Evolutionary conservation across 2,113 vertebrate species (phyloP).

Genomic region (Strix uralensis): DNA sequence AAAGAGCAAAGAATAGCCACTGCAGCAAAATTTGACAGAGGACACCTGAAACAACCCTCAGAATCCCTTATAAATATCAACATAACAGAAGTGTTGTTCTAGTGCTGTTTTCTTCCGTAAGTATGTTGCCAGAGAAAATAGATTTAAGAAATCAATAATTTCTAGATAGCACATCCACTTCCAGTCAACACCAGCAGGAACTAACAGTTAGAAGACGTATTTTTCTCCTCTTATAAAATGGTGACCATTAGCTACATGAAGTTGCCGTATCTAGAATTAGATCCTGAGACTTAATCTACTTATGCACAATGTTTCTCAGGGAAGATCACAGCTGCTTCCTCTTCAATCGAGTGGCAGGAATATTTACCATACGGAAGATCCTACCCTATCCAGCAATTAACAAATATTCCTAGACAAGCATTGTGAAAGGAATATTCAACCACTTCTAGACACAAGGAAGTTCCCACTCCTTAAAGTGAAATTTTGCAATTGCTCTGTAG

Average conservation of each 20-base stretch:
- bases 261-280: background rate
- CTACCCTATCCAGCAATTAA: background rate
- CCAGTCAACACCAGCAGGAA: background rate
- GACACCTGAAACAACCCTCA: background rate
- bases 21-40: background rate
- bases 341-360: background rate
- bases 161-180: background rate
- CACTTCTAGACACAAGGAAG: background rate
- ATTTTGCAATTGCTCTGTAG: background rate
- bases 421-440: background rate
- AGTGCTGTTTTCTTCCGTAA: background rate
- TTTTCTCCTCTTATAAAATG: background rate
- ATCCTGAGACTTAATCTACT: background rate
- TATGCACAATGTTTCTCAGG: background rate
- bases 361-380: background rate
- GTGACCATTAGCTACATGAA: background rate
- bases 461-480: background rate
- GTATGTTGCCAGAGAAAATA: background rate
- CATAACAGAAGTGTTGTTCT: accelerated
- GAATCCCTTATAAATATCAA: background rate
- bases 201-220: background rate
- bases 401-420: background rate
- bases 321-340: background rate
- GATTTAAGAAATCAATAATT: background rate
- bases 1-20: background rate